Evolutionary conservation across 1,140 invertebrate species (phyloP).

Genomic region (Helicorthomorpha holstii): DNA sequence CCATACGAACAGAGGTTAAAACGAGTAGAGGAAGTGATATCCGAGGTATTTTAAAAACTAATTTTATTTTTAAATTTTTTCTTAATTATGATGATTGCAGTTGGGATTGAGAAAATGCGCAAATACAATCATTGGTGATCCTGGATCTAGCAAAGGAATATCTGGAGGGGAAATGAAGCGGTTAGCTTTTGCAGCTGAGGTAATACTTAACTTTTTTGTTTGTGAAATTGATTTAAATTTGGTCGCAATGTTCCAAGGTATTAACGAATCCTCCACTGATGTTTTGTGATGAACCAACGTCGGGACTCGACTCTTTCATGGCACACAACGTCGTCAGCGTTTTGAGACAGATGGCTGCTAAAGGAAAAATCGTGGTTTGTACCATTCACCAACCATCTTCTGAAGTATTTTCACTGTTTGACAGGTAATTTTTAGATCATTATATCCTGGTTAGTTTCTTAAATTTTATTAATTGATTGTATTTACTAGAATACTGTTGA

Average conservation of each 20-base stretch:
- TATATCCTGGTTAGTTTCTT: conserved; percentile 12
- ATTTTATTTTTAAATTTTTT: conserved; percentile 7
- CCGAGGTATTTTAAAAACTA: conserved; percentile 39
- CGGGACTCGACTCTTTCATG: conserved; percentile 77
- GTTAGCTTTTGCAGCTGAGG: conserved; percentile 88
- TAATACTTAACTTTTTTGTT: conserved; percentile 25
- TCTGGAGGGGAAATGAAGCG: conserved; percentile 92
- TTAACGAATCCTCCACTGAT: conserved; percentile 85
- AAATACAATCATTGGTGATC: conserved; percentile 64
- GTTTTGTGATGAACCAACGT: conserved; percentile 96
- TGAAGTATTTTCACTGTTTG: conserved; percentile 81
- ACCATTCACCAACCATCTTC: conserved; percentile 95
- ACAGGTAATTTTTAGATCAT: conserved; percentile 33
- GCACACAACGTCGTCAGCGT: conserved; percentile 78
- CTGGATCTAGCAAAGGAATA: conserved; percentile 72
- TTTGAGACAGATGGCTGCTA: conserved; percentile 45
- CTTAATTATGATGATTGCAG: conserved; percentile 20
- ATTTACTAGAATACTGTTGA: conserved; percentile 42
- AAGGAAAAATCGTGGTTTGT: conserved; percentile 78
- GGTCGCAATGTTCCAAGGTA: conserved; percentile 36
- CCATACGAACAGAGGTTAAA: conserved; percentile 53
- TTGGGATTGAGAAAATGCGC: conserved; percentile 43
- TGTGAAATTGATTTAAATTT: conserved; percentile 1
- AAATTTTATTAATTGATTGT: conserved; percentile 11
- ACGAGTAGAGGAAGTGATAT: conserved; percentile 76